Conservation (phyloP, 2,888 invertebrate species). For the Chymomyza caudatula region DNA sequence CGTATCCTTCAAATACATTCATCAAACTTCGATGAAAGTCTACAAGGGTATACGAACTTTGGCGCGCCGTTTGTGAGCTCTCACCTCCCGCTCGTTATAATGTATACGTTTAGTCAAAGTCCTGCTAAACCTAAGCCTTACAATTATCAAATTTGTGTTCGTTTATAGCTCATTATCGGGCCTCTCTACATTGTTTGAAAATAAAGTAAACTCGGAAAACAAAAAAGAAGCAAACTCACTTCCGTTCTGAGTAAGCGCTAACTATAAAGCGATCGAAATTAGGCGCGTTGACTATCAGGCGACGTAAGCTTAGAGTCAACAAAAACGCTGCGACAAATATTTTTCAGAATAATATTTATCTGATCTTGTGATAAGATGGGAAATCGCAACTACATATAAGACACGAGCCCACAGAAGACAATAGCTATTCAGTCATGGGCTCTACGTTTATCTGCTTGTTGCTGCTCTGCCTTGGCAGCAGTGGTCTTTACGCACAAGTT, state of each 20-base stretch:
- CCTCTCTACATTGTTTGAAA: conserved; percentile 50
- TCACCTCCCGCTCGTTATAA: not conserved
- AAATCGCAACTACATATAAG: not conserved
- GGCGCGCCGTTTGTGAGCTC: too few species aligned
- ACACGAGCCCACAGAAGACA: not conserved
- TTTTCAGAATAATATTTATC: conserved; percentile 37
- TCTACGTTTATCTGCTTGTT: conserved; percentile 30
- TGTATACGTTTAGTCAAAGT: not conserved
- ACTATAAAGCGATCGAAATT: conserved; percentile 55
- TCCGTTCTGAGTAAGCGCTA: not conserved
- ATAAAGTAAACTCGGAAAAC: conserved; percentile 47
- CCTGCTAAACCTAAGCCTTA: conserved; percentile 12
- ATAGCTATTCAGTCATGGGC: conserved; percentile 29
- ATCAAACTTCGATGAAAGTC: too few species aligned
- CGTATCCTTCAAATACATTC: too few species aligned
- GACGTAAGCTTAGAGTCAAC: conserved; percentile 40
- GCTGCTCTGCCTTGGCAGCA: conserved; percentile 33
- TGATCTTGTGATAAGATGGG: conserved; percentile 4
- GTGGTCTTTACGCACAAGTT: not conserved
- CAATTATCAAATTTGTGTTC: conserved; percentile 50
- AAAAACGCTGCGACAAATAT: conserved; percentile 54
- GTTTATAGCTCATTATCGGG: conserved; percentile 54
- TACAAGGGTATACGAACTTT: too few species aligned
- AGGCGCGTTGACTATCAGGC: conserved; percentile 33
- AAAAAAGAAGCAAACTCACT: conserved; percentile 23